These are phyloP conservation scores for Urechis unicinctus DNA, from an alignment of 2,888 invertebrate genomes.

Conservation along the genomic window DNA sequence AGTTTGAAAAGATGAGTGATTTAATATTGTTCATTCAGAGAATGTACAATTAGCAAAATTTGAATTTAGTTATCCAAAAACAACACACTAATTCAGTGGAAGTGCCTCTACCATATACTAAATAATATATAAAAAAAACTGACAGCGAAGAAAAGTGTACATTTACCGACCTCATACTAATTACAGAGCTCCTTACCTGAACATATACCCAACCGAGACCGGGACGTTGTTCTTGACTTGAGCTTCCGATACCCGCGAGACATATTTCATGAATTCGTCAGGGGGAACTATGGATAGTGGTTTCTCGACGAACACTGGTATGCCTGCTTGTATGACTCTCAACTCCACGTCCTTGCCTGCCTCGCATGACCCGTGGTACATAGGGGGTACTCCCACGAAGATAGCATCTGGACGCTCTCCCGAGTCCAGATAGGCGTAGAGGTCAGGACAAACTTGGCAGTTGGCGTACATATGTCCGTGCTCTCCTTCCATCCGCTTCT, in stretches of 20 bases:
- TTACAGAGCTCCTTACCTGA: constrained; percentile 13
- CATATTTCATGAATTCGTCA: constrained; percentile 6
- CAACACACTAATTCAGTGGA: too few relatives aligned
- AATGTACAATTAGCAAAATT: too few relatives aligned
- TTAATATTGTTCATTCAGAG: too few relatives aligned
- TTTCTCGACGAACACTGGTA: constrained; percentile 14
- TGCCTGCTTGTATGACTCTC: constrained; percentile 4
- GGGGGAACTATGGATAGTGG: constrained; percentile 8
- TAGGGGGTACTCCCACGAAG: constrained; percentile 9
- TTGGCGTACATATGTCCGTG: constrained; percentile 1
- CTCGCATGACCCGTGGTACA: constrained; percentile 3
- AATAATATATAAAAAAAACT: too few relatives aligned
- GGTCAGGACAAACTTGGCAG: constrained; percentile 5
- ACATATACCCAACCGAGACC: constrained; percentile 17
- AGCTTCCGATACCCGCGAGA: constrained; percentile 1
- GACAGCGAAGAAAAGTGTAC: too few relatives aligned
- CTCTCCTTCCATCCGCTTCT: neutral
- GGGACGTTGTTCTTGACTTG: neutral
- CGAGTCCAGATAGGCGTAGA: constrained; percentile 4
- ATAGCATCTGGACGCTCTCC: constrained; percentile 4
- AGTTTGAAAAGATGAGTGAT: too few relatives aligned
- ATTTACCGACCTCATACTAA: too few relatives aligned
- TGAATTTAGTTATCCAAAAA: too few relatives aligned
- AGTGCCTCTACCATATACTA: too few relatives aligned
- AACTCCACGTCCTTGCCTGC: constrained; percentile 10